These are phyloP conservation scores for Branchinecta lynchi DNA, from an alignment of 1,140 invertebrate species.

Conservation along the genomic window DNA sequence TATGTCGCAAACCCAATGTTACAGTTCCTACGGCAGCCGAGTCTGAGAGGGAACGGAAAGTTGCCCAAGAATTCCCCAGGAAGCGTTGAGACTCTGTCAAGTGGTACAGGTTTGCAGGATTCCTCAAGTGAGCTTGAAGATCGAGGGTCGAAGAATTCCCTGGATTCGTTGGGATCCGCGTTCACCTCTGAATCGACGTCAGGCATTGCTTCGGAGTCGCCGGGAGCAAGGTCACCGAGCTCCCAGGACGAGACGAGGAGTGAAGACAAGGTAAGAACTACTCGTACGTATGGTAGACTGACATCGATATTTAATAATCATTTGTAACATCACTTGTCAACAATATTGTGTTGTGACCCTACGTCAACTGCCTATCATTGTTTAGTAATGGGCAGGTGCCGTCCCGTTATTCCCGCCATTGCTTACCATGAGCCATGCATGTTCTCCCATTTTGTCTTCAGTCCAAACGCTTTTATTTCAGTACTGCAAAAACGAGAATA, in stretches of 20 bases:
- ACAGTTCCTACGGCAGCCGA: neutral
- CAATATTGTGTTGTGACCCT: no score
- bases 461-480: no score
- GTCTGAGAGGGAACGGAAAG: neutral
- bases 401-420: no score
- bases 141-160: neutral
- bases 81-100: neutral
- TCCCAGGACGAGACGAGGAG: neutral
- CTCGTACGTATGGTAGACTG: no score
- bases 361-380: no score
- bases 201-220: neutral
- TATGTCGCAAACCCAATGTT: neutral
- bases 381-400: no score
- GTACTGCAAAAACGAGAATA: no score
- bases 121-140: neutral
- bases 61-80: neutral
- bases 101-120: neutral
- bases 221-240: neutral
- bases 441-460: no score
- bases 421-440: no score
- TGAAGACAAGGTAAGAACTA: no score
- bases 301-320: no score
- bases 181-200: neutral
- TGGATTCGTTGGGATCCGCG: neutral
- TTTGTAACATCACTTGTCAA: no score